A percentile compares a stretch with the other conserved stretches of the same genome.
Conservation (phyloP, 2,113 vertebrate genomes). For the Reinhardtius hippoglossoides region DNA sequence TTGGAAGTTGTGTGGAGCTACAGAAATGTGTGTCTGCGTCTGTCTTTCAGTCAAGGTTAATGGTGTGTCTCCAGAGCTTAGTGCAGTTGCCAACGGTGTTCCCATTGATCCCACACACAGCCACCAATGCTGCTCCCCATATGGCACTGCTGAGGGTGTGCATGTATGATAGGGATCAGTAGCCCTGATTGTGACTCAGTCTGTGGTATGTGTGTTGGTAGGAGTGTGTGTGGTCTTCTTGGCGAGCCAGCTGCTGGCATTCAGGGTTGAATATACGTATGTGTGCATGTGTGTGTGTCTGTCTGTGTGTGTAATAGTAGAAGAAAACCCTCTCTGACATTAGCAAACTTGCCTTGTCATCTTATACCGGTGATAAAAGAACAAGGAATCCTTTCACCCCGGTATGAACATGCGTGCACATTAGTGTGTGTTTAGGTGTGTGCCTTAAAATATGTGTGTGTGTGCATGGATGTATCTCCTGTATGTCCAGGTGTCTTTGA, state of each 20-base stretch:
- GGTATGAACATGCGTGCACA: background rate
- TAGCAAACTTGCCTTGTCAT: constrained; percentile 73
- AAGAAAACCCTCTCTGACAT: constrained; percentile 66
- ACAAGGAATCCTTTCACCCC: constrained; percentile 66
- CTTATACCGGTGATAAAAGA: constrained; percentile 65
- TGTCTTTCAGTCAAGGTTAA: constrained; percentile 62
- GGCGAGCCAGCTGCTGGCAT: constrained; percentile 69
- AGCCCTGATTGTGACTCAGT: constrained; percentile 67
- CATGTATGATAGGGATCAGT: constrained; percentile 63
- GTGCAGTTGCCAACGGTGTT: constrained; percentile 53
- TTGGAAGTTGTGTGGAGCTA: constrained; percentile 7
- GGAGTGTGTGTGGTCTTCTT: constrained; percentile 67
- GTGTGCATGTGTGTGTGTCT: constrained; percentile 26
- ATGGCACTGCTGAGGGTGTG: constrained; percentile 54
- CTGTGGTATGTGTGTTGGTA: constrained; percentile 43
- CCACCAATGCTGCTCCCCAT: constrained; percentile 57
- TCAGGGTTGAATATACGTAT: constrained; percentile 38
- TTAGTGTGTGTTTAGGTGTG: background rate
- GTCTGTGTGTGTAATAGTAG: constrained; percentile 45
- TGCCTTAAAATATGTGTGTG: constrained; percentile 32
- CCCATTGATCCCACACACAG: constrained; percentile 67
- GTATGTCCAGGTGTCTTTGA: constrained; percentile 28
- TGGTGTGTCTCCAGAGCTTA: constrained; percentile 50
- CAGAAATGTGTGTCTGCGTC: constrained; percentile 19
- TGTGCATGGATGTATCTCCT: constrained; percentile 9